These are phyloP conservation scores for Nothobranchius kuhntae DNA, from an alignment of 2,113 vertebrate genomes.

Conservation along the genomic window DNA sequence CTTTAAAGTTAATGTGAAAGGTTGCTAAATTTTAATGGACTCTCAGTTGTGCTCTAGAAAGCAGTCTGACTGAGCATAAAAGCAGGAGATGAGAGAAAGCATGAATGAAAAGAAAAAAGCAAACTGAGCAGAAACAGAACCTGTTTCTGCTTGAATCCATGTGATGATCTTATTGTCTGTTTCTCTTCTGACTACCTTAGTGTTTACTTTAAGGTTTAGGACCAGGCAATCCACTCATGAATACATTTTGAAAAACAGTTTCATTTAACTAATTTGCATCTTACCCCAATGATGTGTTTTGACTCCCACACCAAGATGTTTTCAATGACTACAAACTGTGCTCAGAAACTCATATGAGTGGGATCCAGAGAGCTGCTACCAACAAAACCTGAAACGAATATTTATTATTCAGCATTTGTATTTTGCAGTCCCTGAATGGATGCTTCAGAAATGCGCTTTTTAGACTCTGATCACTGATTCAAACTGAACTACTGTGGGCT, in stretches of 20 bases:
- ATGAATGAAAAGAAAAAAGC: neutral
- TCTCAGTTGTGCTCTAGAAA: slow-evolving; percentile 41
- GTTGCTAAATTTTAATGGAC: slow-evolving; percentile 57
- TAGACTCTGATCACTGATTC: too few species aligned
- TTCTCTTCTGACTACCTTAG: slow-evolving; percentile 15
- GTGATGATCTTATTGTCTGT: slow-evolving; percentile 63
- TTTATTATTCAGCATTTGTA: too few species aligned
- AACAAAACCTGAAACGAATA: too few species aligned
- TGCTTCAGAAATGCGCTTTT: too few species aligned
- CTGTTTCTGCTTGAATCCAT: slow-evolving; percentile 53
- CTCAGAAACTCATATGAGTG: too few species aligned
- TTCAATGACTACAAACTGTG: too few species aligned
- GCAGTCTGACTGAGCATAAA: slow-evolving; percentile 11
- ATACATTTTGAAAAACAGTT: neutral
- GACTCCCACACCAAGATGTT: too few species aligned
- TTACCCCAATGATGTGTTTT: too few species aligned
- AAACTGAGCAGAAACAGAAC: slow-evolving; percentile 27
- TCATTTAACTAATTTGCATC: too few species aligned
- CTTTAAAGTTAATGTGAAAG: slow-evolving; percentile 50
- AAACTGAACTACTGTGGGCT: too few species aligned
- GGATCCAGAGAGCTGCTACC: too few species aligned
- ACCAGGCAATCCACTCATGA: neutral
- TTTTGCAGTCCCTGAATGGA: too few species aligned
- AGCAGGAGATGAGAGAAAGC: neutral
- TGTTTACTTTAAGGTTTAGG: neutral